Percentiles rank a stretch among this genome's conserved stretches.
These are phyloP conservation scores for Centropus bengalensis DNA, from an alignment of 2,113 vertebrate species.

Conservation along the genomic window DNA sequence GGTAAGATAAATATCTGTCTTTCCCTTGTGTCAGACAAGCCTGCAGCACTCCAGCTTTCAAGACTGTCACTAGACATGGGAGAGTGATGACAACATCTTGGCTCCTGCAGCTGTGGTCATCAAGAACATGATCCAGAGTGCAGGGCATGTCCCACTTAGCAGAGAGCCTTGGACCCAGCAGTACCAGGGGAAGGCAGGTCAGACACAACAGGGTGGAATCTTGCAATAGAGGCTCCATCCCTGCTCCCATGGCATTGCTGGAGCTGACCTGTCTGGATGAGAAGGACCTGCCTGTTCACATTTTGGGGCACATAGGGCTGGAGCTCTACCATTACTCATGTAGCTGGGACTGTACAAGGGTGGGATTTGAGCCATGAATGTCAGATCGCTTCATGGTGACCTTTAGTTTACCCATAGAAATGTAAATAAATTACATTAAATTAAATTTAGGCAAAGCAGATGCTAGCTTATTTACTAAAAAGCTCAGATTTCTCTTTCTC, in stretches of 20 bases:
- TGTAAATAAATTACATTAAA: conserved; percentile 56
- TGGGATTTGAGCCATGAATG: conserved; percentile 19
- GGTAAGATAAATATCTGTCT: background rate
- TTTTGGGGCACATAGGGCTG: background rate
- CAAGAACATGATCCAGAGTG: background rate
- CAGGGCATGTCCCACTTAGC: background rate
- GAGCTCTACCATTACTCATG: background rate
- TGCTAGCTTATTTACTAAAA: conserved; percentile 57
- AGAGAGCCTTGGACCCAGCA: fast-evolving
- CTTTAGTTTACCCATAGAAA: conserved; percentile 44
- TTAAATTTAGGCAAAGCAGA: conserved; percentile 57
- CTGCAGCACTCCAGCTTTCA: background rate
- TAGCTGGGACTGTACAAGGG: background rate
- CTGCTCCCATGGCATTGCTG: background rate
- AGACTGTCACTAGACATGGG: background rate
- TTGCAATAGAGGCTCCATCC: background rate
- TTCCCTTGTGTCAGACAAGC: background rate
- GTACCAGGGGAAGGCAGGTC: background rate
- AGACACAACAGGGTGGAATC: background rate
- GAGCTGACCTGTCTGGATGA: background rate
- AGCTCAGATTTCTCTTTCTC: conserved; percentile 37
- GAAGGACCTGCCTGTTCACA: background rate
- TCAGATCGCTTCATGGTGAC: conserved; percentile 10
- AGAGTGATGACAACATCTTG: background rate
- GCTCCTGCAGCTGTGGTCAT: background rate